Conservation (phyloP, 2,113 vertebrate genomes). For the Megaceryle torquata region DNA sequence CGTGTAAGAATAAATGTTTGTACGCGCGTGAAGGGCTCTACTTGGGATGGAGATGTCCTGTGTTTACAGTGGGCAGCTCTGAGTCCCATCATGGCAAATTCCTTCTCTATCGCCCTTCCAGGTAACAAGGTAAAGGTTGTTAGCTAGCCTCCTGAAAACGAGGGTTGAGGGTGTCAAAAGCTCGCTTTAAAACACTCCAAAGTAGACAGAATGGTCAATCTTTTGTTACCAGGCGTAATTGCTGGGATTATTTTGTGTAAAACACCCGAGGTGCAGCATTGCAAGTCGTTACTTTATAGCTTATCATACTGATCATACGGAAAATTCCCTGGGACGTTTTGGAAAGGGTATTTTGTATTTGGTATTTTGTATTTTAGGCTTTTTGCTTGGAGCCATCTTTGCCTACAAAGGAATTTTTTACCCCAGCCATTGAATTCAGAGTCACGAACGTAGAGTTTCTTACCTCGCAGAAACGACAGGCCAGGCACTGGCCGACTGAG, state of each 20-base stretch:
- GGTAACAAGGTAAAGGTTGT: not conserved
- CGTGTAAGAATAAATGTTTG: too few species aligned
- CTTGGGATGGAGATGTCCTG: too few species aligned
- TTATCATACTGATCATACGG: not conserved
- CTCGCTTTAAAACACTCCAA: too few species aligned
- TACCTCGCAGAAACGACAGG: not conserved
- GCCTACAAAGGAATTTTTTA: not conserved
- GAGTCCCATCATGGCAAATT: not conserved
- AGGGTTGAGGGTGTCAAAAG: too few species aligned
- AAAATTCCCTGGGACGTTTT: not conserved
- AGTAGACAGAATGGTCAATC: too few species aligned
- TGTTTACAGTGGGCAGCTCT: not conserved
- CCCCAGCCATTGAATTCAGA: not conserved
- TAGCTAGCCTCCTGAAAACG: too few species aligned
- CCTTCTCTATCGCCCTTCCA: not conserved
- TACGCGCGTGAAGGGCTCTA: too few species aligned
- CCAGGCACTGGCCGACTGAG: not conserved
- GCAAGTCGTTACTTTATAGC: not conserved
- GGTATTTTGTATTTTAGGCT: not conserved
- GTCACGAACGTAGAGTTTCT: not conserved
- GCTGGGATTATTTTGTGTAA: too few species aligned
- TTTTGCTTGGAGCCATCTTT: not conserved
- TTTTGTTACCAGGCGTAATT: too few species aligned
- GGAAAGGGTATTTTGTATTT: not conserved
- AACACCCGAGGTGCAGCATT: not conserved